Evolutionary conservation across 2,888 invertebrate genomes (phyloP).

Genomic region (Sussaba pulchella): DNA sequence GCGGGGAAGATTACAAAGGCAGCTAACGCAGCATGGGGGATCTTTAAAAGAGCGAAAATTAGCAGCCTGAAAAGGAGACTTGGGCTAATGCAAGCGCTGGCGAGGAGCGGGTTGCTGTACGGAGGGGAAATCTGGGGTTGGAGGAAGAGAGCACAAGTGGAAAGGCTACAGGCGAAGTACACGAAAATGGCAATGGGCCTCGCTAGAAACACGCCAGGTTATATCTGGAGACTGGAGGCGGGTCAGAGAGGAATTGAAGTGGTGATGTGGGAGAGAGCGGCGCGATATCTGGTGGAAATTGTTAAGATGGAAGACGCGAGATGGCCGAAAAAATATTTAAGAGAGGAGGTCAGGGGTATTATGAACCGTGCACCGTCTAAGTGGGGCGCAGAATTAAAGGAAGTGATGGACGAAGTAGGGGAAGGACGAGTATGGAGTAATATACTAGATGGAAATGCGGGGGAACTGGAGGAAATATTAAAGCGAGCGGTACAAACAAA

Average conservation of each 20-base stretch:
- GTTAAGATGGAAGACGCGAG: no score
- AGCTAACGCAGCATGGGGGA: conserved; percentile 50
- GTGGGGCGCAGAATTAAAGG: not conserved
- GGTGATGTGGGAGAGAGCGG: conserved; percentile 30
- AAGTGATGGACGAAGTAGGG: not conserved
- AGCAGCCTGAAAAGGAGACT: conserved; percentile 20
- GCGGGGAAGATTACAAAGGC: conserved; percentile 43
- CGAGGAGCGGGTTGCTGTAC: conserved; percentile 32
- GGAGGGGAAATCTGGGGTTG: conserved; percentile 50
- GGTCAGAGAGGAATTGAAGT: conserved; percentile 6
- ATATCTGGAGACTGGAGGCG: conserved; percentile 36
- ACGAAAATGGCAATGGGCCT: conserved; percentile 32
- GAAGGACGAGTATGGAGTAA: not conserved
- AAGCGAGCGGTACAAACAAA: no score
- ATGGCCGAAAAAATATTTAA: no score
- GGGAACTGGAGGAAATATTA: no score
- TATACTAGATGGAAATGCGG: not conserved
- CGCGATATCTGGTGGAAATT: conserved; percentile 14
- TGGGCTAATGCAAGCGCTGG: conserved; percentile 29
- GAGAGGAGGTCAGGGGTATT: no score
- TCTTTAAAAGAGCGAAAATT: conserved; percentile 45
- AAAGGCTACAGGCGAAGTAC: conserved; percentile 11
- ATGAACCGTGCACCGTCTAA: no score
- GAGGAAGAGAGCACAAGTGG: conserved; percentile 4
- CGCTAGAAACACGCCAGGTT: conserved; percentile 22